phyloP scores from a whole-genome alignment of 35 echinoderm and acorn worm genomes.

The Apostichopus californicus region DNA sequence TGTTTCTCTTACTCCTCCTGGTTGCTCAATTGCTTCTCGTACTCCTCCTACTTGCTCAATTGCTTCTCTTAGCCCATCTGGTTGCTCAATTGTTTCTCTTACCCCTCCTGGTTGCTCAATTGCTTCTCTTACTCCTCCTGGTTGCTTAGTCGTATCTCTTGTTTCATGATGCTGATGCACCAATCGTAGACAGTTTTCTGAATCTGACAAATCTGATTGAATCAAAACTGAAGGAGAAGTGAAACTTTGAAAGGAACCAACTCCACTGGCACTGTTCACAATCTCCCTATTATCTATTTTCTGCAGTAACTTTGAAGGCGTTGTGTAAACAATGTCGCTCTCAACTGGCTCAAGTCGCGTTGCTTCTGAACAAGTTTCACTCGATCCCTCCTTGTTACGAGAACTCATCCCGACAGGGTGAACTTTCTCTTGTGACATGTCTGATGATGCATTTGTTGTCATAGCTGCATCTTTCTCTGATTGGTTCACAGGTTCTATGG shows the following conservation, averaged over 20 bases:
- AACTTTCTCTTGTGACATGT: neutral
- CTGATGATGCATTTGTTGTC: neutral
- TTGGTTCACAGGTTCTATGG: no score
- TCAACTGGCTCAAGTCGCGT: neutral
- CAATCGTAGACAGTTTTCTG: neutral
- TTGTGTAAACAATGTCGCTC: neutral
- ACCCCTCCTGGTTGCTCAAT: no score
- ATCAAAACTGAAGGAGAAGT: constrained; percentile 32
- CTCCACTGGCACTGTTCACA: constrained; percentile 6
- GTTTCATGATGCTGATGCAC: neutral
- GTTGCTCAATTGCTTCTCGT: neutral
- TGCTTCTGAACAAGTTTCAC: neutral
- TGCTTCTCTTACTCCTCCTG: no score
- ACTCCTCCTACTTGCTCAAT: no score
- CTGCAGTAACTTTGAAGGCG: constrained; percentile 31
- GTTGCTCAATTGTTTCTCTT: no score
- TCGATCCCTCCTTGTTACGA: neutral
- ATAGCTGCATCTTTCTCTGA: neutral
- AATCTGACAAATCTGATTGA: neutral
- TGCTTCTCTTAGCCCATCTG: no score
- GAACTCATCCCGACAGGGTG: neutral
- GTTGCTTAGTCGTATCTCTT: no score
- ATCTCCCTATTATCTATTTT: constrained; percentile 4
- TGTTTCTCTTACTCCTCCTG: neutral
- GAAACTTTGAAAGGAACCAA: constrained; percentile 49